Conservation (phyloP, 2,113 vertebrate species). For the Daphoenositta chrysoptera region DNA sequence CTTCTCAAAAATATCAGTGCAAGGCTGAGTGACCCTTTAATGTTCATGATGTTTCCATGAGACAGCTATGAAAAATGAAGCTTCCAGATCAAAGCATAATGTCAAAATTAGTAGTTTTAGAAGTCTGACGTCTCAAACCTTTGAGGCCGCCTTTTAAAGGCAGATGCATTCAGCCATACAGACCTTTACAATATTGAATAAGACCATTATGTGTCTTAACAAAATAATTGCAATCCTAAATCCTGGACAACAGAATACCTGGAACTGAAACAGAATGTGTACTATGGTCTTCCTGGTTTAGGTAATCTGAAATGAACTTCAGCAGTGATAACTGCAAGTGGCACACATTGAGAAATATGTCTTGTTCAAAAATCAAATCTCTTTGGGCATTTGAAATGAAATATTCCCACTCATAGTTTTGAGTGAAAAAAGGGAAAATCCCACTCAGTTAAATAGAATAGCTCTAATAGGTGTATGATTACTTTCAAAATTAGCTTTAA, state of each 20-base stretch:
- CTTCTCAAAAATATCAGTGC: background rate
- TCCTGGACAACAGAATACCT: background rate
- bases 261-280: background rate
- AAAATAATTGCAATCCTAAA: background rate
- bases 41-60: background rate
- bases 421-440: background rate
- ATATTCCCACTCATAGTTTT: background rate
- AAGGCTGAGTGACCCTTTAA: background rate
- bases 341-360: background rate
- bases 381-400: background rate
- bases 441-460: background rate
- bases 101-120: background rate
- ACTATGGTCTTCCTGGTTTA: background rate
- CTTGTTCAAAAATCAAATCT: background rate
- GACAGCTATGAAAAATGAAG: background rate
- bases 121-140: background rate
- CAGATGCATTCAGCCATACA: background rate
- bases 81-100: background rate
- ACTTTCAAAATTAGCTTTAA: background rate
- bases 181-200: background rate
- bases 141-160: background rate
- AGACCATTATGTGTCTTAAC: background rate
- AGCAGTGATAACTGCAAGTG: background rate
- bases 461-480: background rate
- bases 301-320: background rate